phyloP scores from a whole-genome alignment of 2,797 vertebrate genomes.

The Enteromius radiatus region DNA sequence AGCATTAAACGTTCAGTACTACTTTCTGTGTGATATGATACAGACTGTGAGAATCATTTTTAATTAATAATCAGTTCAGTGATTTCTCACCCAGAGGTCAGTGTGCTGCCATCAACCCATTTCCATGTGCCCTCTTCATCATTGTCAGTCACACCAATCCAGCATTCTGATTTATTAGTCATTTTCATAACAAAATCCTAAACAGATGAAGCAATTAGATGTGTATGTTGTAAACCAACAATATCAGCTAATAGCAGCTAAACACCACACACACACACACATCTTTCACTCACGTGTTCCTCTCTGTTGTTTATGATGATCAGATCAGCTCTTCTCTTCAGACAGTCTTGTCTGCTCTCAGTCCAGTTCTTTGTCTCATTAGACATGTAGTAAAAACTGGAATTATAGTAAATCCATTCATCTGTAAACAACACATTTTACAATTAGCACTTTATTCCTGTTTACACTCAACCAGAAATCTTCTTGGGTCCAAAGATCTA shows the following conservation, averaged over 20 bases:
- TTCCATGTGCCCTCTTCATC: background rate
- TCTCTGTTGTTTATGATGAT: slow-evolving; percentile 1
- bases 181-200: background rate
- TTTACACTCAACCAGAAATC: background rate
- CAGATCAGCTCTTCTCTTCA: slow-evolving; percentile 1
- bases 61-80: background rate
- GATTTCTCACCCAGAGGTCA: background rate
- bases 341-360: background rate
- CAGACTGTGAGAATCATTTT: background rate
- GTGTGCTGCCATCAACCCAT: background rate
- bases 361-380: background rate
- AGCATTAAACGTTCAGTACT: background rate
- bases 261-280: background rate
- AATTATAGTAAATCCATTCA: background rate
- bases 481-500: background rate
- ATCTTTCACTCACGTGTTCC: slow-evolving; percentile 8
- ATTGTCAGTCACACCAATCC: background rate
- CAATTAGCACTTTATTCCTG: background rate
- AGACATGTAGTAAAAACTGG: background rate
- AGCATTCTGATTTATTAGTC: background rate
- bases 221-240: background rate
- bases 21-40: background rate
- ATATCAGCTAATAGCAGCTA: background rate
- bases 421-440: background rate
- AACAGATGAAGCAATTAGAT: background rate